These are phyloP conservation scores for Hemiscyllium ocellatum DNA, from an alignment of 2,113 vertebrate genomes.

Conservation along the genomic window DNA sequence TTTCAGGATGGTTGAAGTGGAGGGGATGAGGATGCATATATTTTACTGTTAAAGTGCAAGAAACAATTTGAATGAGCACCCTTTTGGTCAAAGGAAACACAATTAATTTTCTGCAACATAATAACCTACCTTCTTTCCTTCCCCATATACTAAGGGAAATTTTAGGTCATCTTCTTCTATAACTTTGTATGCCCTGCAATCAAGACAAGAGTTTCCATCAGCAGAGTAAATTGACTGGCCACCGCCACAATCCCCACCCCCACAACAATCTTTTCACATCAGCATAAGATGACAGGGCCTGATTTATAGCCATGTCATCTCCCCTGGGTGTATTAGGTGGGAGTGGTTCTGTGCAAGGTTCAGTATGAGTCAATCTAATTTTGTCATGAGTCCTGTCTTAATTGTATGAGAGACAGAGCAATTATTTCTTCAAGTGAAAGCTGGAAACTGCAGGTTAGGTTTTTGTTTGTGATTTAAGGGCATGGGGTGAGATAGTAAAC, in stretches of 20 bases:
- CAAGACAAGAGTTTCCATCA: slow-evolving; percentile 51
- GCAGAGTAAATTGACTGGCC: slow-evolving; percentile 30
- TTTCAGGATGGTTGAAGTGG: background rate
- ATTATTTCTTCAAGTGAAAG: background rate
- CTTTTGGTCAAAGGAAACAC: background rate
- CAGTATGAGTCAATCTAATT: background rate
- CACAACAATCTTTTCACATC: background rate
- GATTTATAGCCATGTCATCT: background rate
- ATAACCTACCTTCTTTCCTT: slow-evolving; percentile 76
- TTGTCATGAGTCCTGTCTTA: background rate
- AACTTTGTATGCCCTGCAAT: slow-evolving; percentile 76
- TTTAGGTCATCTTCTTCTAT: slow-evolving; percentile 78
- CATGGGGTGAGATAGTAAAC: background rate
- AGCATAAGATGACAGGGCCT: background rate
- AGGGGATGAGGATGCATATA: background rate
- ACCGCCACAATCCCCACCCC: background rate
- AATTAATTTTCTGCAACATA: slow-evolving; percentile 20
- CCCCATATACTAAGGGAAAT: slow-evolving; percentile 74
- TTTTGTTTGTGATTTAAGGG: background rate
- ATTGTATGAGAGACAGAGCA: background rate
- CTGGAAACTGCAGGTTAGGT: background rate
- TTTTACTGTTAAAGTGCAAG: background rate
- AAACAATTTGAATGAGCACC: background rate
- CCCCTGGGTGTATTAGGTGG: background rate
- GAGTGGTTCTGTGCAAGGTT: background rate